Percentiles rank a stretch among this genome's conserved stretches.
phyloP scores from a whole-genome alignment of 1,140 invertebrate genomes.

The Cecropterus lyciades region DNA sequence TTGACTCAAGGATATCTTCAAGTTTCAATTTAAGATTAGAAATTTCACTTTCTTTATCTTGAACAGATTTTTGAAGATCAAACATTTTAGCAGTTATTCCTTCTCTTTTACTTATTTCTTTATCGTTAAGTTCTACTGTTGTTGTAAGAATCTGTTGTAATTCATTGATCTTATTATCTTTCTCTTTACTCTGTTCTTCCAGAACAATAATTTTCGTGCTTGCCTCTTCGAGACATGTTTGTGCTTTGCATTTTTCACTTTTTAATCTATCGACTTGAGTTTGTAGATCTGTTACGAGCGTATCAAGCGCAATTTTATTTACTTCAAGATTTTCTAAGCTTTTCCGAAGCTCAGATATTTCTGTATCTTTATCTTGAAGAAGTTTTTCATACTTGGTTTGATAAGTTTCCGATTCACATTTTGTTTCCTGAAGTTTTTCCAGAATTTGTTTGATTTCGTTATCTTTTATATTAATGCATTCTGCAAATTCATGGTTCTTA shows the following conservation, averaged over 20 bases:
- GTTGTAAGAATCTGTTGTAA: slow-evolving; percentile 29
- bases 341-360: slow-evolving; percentile 13
- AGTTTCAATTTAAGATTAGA: slow-evolving; percentile 46
- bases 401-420: slow-evolving; percentile 48
- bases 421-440: slow-evolving; percentile 48
- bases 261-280: slow-evolving; percentile 16
- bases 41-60: slow-evolving; percentile 39
- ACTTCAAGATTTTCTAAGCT: slow-evolving; percentile 5
- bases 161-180: slow-evolving; percentile 38
- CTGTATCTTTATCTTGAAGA: slow-evolving; percentile 35
- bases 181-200: slow-evolving; percentile 25
- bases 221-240: too few relatives aligned
- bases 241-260: slow-evolving; percentile 30
- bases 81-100: background rate
- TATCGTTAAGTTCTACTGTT: slow-evolving; percentile 29
- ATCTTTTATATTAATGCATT: slow-evolving; percentile 51
- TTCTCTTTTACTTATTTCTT: slow-evolving; percentile 44
- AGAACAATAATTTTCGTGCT: slow-evolving; percentile 28
- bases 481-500: slow-evolving; percentile 54
- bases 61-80: slow-evolving; percentile 35
- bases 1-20: slow-evolving; percentile 37
- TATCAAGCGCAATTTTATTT: slow-evolving; percentile 4
- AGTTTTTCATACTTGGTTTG: slow-evolving; percentile 49
- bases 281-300: background rate
- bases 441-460: slow-evolving; percentile 55